These are phyloP conservation scores for Stegodyphus dumicola DNA, from an alignment of 1,140 invertebrate genomes.

Conservation along the genomic window DNA sequence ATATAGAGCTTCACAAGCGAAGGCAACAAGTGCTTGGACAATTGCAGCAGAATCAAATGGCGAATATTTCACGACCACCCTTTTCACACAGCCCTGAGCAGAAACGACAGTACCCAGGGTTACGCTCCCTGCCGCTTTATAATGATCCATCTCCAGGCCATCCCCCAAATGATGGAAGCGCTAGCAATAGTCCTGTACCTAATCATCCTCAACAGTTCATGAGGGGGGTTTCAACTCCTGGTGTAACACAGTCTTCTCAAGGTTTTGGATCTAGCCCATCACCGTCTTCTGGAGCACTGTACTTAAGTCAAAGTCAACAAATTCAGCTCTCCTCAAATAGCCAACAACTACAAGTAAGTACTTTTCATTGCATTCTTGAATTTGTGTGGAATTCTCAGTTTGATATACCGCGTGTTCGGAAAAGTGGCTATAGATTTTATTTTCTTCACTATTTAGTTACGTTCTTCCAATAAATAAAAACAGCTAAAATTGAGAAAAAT, in stretches of 20 bases:
- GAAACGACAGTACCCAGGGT: constrained; percentile 5
- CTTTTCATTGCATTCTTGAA: not conserved
- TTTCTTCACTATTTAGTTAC: no score
- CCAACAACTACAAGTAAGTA: constrained; percentile 47
- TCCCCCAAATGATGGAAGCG: constrained; percentile 18
- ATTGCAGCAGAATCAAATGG: constrained; percentile 25
- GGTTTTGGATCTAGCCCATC: constrained; percentile 20
- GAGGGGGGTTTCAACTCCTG: constrained; percentile 34
- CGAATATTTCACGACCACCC: not conserved
- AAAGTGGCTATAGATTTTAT: no score
- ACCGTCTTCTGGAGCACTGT: constrained; percentile 1
- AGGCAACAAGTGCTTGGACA: constrained; percentile 20
- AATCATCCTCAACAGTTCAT: constrained; percentile 33
- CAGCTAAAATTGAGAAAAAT: no score
- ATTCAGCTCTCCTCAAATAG: constrained; percentile 19
- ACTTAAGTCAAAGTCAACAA: constrained; percentile 37
- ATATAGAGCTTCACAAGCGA: constrained; percentile 31
- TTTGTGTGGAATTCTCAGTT: no score
- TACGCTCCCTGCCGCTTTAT: constrained; percentile 17
- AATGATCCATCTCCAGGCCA: constrained; percentile 30
- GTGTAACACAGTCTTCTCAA: constrained; percentile 30
- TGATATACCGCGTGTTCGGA: no score
- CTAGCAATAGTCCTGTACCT: constrained; percentile 30
- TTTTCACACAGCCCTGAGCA: constrained; percentile 49
- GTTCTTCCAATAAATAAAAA: no score